Evolutionary conservation across 1,140 invertebrate species (phyloP), one percentile per base, ranked within the genome.

Genomic region (Drosophila lowei): DNA sequence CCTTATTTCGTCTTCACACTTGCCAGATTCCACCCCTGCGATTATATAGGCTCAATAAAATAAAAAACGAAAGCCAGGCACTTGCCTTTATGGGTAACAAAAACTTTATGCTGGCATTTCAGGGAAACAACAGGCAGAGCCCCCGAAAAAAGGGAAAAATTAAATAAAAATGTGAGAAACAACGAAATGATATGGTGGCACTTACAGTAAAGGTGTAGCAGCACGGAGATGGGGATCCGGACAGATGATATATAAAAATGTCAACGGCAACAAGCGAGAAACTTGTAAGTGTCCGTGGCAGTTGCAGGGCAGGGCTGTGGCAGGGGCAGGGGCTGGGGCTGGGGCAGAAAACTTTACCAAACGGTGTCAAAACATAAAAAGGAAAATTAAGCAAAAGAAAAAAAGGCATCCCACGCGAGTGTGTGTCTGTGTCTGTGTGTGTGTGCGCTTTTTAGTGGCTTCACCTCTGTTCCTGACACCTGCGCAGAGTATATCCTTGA

Each of bases 201-300:
- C 15, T 52, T 44, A 62, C 9, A 46, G 34, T 13, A 68, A 55
- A 67, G 65, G 62, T 67, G 65, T n/a, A 4, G 23, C 13, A 16
- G 16, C 44, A 25, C 9, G 25, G 41, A 63, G 46, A 38, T 18
- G 34, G 34, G 3, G 18, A n/a, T 44, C 57, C 66, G 66, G 59
- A 55, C 83, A 81, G 83, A 77, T 88, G 83, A 85, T 81, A 78
- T 86, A 88, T 81, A 81, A 81, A 80, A 81, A 77, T 76, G 78
- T 85, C 81, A 85, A 66, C 80, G 73, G 73, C 73, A 79, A 80
- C 73, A 77, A 48, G 75, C 73, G 71, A 65, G 50, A 74, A 88
- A 78, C 73, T 86, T 86, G 81, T 85, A 86, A 85, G 81, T 81
- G 81, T 75, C 81, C 75, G 66, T 63, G 9, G 21, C 13, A 47